Base-by-base conservation (phyloP, 37 sponge, comb jelly and placozoan species). In the Halisarca cf. caerulea region DNA sequence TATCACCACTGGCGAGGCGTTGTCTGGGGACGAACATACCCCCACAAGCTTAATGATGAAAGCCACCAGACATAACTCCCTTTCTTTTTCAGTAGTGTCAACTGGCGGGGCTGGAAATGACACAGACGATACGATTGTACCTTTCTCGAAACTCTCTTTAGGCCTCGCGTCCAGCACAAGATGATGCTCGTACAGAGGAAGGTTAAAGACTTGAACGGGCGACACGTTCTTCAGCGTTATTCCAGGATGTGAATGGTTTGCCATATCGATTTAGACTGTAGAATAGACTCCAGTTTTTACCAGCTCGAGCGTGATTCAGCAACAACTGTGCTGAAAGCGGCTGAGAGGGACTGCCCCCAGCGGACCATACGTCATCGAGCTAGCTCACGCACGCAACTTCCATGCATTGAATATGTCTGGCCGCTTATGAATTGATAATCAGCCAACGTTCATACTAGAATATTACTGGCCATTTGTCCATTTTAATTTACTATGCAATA, bases 111-210 rank as follows among this genome's bases (percentile, higher is more conserved):
- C 37, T 23, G 93, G 93, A 66, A 69, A 86, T 27, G 84, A 86
- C 62, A 92, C 89, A 24, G 93, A 86, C 1, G 93, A 80, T 47
- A 73, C 89, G 15, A 92, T 86, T 40, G 81, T 79, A 6, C 93
- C 93, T 28, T 66, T 21, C 7, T 23, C 33, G 81, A 79, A 92
- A 28, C 74, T 64, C 34, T 80, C 87, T 18, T 15, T 23, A 7
- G 64, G 66, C 2, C 93, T 66, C 0, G 73, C 55, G 59, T 92
- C 93, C 3, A 92, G 85, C 28, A 92, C 86, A 40, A 89, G 87
- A 74, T 92, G 86, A 57, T 88, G 83, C 61, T 92, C 93, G 71
- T 89, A 92, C 33, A 92, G 72, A 8, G 93, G 93, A 27, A 92
- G 89, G 25, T 92, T 92, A 69, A 92, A 92, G 39, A 92, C 75